phyloP scores from a whole-genome alignment of 2,113 vertebrate species.

The Tringa solitaria region DNA sequence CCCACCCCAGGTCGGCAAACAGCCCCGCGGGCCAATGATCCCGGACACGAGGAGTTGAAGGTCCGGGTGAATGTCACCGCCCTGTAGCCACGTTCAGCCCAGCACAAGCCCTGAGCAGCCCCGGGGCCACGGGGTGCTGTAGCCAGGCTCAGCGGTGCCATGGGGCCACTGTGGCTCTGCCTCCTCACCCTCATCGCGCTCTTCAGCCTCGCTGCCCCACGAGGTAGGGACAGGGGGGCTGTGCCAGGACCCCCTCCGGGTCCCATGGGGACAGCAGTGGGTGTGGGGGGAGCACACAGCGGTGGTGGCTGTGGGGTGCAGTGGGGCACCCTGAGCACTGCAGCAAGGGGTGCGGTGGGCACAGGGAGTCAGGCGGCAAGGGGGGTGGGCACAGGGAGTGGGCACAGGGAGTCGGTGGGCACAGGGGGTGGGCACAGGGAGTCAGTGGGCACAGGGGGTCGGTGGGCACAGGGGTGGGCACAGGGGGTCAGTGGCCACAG shows the following conservation, averaged over 20 bases:
- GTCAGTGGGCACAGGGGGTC: too few species aligned
- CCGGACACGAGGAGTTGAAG: not conserved
- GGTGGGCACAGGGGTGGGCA: too few species aligned
- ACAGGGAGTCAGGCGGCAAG: not conserved
- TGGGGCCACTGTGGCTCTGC: not conserved
- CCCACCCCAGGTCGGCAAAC: too few species aligned
- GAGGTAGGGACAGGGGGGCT: not conserved
- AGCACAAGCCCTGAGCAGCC: not conserved
- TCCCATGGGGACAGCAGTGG: not conserved
- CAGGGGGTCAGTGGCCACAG: too few species aligned
- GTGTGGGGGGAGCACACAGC: too few species aligned
- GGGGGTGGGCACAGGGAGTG: not conserved
- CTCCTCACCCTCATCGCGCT: not conserved
- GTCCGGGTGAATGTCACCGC: rapidly evolving
- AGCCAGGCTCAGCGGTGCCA: rapidly evolving
- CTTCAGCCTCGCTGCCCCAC: rapidly evolving
- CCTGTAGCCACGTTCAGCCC: rapidly evolving
- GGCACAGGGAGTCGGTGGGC: too few species aligned
- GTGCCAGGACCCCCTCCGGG: rapidly evolving
- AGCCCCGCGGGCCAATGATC: rapidly evolving
- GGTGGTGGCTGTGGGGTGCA: not conserved
- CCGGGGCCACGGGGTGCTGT: rapidly evolving
- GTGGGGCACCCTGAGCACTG: not conserved
- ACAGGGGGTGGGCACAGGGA: not conserved
- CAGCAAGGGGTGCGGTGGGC: not conserved